Evolutionary conservation across 2,797 vertebrate species (phyloP).

Genomic region (Numenius phaeopus): DNA sequence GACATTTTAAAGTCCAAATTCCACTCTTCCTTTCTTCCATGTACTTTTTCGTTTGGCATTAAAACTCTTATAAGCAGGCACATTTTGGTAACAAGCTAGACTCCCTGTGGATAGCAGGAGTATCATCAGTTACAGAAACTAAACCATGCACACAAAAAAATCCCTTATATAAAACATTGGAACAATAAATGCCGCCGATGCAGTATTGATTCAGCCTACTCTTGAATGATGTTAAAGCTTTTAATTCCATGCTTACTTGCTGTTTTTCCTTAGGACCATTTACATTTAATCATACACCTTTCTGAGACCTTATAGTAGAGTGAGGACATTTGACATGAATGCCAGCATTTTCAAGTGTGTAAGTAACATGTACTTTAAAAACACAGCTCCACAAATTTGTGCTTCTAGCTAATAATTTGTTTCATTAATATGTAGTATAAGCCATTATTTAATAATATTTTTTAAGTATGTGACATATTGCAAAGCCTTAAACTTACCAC

Average conservation of each 20-base stretch:
- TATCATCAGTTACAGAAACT: not conserved
- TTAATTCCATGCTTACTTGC: not conserved
- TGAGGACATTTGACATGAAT: not conserved
- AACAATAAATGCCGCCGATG: not conserved
- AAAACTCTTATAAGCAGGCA: not conserved
- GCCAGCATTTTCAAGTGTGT: not conserved
- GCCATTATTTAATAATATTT: not conserved
- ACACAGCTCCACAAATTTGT: not conserved
- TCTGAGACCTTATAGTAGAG: not conserved
- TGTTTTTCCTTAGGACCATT: not conserved
- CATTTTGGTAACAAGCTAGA: slow-evolving; percentile 1
- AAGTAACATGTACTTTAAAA: not conserved
- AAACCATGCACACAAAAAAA: not conserved
- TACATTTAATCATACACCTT: not conserved
- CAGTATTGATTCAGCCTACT: not conserved
- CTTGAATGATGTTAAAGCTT: not conserved
- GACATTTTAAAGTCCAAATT: slow-evolving; percentile 48
- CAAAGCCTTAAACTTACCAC: not conserved
- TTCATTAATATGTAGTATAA: not conserved
- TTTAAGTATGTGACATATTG: not conserved
- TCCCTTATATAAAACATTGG: not conserved
- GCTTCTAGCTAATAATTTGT: not conserved
- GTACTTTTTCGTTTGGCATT: not conserved
- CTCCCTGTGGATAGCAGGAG: not conserved
- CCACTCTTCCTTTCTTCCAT: not conserved